Percentiles rank a stretch among this genome's conserved stretches.
phyloP scores from a whole-genome alignment of 2,888 invertebrate genomes.

The Lepidocyrtoides sp. region DNA sequence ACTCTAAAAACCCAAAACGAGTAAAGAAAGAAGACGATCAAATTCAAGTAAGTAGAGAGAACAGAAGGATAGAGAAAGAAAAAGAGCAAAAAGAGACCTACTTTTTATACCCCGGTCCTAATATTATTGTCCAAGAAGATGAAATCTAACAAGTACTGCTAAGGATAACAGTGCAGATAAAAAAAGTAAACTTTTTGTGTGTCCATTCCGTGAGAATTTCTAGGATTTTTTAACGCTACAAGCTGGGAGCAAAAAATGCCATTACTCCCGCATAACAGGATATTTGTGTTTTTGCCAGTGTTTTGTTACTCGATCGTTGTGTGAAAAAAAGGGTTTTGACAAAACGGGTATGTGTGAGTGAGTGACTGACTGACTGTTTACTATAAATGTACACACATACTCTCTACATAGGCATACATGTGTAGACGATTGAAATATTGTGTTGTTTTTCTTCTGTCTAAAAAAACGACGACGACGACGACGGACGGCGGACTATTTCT shows the following conservation, averaged over 20 bases:
- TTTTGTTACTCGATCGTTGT: slow-evolving; percentile 58
- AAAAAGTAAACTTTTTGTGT: slow-evolving; percentile 62
- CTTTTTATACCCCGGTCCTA: neutral
- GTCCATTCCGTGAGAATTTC: slow-evolving; percentile 75
- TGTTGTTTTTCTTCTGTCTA: slow-evolving; percentile 19
- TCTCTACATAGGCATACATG: neutral
- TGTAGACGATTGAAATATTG: slow-evolving; percentile 27
- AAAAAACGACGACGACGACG: too few relatives aligned
- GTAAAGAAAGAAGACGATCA: slow-evolving; percentile 25
- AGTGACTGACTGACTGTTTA: slow-evolving; percentile 22
- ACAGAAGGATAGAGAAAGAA: too few relatives aligned
- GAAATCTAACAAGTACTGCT: slow-evolving; percentile 51
- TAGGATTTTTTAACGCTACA: slow-evolving; percentile 69
- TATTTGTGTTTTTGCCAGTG: slow-evolving; percentile 69
- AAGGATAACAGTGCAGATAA: neutral
- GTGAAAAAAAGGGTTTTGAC: slow-evolving; percentile 46
- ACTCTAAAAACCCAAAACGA: neutral
- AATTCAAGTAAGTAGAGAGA: neutral
- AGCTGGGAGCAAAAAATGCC: slow-evolving; percentile 65
- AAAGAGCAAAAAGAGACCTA: slow-evolving; percentile 21
- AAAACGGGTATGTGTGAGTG: neutral
- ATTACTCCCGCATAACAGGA: slow-evolving; percentile 77
- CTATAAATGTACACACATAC: neutral
- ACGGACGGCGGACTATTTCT: neutral
- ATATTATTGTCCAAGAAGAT: slow-evolving; percentile 48